phyloP scores from a whole-genome alignment of 2,888 invertebrate species.

The Eupeodes latifasciatus region DNA sequence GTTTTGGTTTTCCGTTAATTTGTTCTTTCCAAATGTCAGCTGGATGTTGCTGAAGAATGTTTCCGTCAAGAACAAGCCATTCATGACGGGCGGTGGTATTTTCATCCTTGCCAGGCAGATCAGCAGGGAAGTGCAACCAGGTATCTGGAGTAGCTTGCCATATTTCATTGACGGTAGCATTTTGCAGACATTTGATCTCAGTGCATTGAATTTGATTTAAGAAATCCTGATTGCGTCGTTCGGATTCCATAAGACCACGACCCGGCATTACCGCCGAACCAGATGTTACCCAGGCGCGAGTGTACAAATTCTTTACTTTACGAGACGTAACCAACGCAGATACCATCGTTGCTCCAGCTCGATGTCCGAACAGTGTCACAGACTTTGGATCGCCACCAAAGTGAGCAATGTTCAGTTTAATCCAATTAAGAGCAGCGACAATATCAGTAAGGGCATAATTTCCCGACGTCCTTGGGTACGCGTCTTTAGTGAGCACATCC shows the following conservation, averaged over 20 bases:
- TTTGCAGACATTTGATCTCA: slow-evolving; percentile 86
- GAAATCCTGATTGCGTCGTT: slow-evolving; percentile 87
- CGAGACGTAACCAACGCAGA: slow-evolving; percentile 88
- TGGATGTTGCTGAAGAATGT: slow-evolving; percentile 88
- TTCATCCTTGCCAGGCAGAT: slow-evolving; percentile 85
- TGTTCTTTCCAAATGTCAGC: slow-evolving; percentile 87
- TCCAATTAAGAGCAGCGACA: slow-evolving; percentile 91
- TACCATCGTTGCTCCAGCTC: slow-evolving; percentile 93
- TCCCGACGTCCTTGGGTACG: slow-evolving; percentile 91
- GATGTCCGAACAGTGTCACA: slow-evolving; percentile 93
- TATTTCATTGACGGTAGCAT: slow-evolving; percentile 86
- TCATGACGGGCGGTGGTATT: slow-evolving; percentile 87
- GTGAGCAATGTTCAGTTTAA: slow-evolving; percentile 91
- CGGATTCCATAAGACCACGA: slow-evolving; percentile 86
- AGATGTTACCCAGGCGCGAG: slow-evolving; percentile 92
- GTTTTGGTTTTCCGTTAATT: slow-evolving; percentile 83
- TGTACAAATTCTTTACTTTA: slow-evolving; percentile 88
- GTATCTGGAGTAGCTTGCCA: slow-evolving; percentile 89
- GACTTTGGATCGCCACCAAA: slow-evolving; percentile 92
- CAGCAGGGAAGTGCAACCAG: slow-evolving; percentile 87
- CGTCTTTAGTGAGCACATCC: slow-evolving; percentile 88
- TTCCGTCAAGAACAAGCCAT: slow-evolving; percentile 91
- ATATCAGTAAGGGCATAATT: slow-evolving; percentile 95
- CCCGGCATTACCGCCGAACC: slow-evolving; percentile 90
- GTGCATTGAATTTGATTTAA: slow-evolving; percentile 86